Evolutionary conservation across 2,888 invertebrate species (phyloP), one percentile per base, ranked within the genome.

Genomic region (Hemaris fuciformis): DNA sequence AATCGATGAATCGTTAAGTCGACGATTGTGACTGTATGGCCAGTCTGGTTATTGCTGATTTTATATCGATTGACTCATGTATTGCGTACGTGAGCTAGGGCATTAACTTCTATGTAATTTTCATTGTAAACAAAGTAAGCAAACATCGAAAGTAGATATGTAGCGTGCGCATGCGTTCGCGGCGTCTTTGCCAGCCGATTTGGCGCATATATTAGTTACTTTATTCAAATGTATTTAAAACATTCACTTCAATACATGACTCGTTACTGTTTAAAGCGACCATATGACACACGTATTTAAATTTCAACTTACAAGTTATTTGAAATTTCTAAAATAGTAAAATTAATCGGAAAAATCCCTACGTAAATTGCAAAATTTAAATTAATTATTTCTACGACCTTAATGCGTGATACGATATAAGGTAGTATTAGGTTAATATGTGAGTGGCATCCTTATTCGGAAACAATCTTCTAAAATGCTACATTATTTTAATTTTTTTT

Each of bases 31-130:
- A 80, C 70, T 69, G 78, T 83, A 87, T 80, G 85, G 81, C 58
- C 73, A 70, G 84, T 78, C 82, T 83, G 81, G 81, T 83, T 83
- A 72, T 72, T 74, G 64, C 73, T 72, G 79, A 81, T 83, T 84
- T 87, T 83, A 84, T 86, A 84, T 80, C 72, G 77, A 79, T 88
- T 89, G 89, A 91, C 83, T 90, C 89, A 91, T 87, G 87, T 87
- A 68, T 66, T 69, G 67, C 66, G 81, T 83, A 88, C 88, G 86
- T 87, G 87, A 81, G 84, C 68, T 80, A 82, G 89, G 86, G 85
- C 85, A 85, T 85, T 91, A 87, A 90, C 89, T 86, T 84, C 79
- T 83, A 78, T 80, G 79, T 77, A 79, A 84, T 87, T 87, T 87
- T 87, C 83, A 86, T 87, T 81, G 84, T 82, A 79, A 84, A 86